A percentile compares a stretch with the other conserved stretches of the same genome.
Conservation (phyloP, 2,113 vertebrate species). For the Brachyhypopomus occidentalis region DNA sequence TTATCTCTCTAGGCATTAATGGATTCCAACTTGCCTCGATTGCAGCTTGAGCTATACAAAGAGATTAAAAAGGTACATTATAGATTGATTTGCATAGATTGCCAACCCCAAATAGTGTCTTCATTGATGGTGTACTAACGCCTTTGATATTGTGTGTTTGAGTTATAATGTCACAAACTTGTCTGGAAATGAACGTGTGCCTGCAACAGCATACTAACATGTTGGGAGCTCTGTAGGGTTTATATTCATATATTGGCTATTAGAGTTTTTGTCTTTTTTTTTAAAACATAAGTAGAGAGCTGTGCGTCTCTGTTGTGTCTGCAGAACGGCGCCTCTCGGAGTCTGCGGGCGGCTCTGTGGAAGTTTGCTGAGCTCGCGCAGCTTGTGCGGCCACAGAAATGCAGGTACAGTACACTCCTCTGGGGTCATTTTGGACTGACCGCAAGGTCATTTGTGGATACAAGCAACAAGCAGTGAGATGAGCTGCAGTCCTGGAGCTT, state of each 20-base stretch:
- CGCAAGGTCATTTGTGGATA: neutral
- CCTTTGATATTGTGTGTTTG: neutral
- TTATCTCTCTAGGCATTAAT: slow-evolving; percentile 85
- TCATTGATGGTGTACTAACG: neutral
- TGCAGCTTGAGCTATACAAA: slow-evolving; percentile 97
- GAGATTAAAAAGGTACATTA: slow-evolving; percentile 94
- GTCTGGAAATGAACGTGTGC: neutral
- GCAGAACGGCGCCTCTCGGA: slow-evolving; percentile 93
- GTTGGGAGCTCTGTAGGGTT: neutral
- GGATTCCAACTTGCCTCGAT: slow-evolving; percentile 92
- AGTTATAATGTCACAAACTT: neutral
- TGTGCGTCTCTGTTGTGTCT: slow-evolving; percentile 14
- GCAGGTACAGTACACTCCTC: slow-evolving; percentile 78
- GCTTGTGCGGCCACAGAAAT: slow-evolving; percentile 95
- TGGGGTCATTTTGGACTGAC: no score
- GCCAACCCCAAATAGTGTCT: neutral
- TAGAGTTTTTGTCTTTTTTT: neutral
- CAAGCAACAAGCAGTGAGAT: no score
- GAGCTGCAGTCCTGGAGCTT: no score
- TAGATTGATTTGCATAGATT: neutral
- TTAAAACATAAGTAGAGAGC: neutral
- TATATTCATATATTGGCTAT: neutral
- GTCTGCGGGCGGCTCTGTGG: slow-evolving; percentile 94
- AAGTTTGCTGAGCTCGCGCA: slow-evolving; percentile 96
- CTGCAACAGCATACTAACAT: neutral